Evolutionary conservation across 37 sponge, comb jelly and placozoan genomes (phyloP).

Genomic region (Haliclona indistincta): DNA sequence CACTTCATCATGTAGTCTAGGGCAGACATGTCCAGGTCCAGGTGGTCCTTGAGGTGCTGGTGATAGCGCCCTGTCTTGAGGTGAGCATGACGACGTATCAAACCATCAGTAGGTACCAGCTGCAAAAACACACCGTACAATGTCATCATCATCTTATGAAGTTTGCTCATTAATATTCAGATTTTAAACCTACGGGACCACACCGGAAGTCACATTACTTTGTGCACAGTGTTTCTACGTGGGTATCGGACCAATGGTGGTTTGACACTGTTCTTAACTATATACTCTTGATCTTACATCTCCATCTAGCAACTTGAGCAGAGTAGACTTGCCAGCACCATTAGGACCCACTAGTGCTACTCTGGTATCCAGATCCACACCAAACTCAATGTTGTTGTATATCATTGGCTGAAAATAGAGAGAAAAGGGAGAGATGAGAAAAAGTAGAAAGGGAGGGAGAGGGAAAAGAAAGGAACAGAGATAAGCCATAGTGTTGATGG

Average conservation of each 20-base stretch:
- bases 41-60: conserved; percentile 87
- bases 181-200: neutral
- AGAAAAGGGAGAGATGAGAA: no score
- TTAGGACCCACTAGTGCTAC: conserved; percentile 95
- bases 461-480: neutral
- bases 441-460: no score
- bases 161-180: neutral
- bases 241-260: neutral
- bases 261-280: no score
- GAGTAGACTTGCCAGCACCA: conserved; percentile 95
- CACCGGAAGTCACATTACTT: no score
- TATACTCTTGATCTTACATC: conserved; percentile 53
- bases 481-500: neutral
- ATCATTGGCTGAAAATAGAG: conserved; percentile 46
- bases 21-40: conserved; percentile 77
- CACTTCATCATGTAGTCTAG: conserved; percentile 83
- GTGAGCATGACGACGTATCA: conserved; percentile 85
- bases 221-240: no score
- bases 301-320: conserved; percentile 91
- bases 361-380: conserved; percentile 88
- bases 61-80: conserved; percentile 87
- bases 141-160: neutral
- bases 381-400: conserved; percentile 91
- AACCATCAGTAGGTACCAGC: conserved; percentile 79
- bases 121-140: no score